phyloP scores from a whole-genome alignment of 2,888 invertebrate species.

The Esperia sulphurella region DNA sequence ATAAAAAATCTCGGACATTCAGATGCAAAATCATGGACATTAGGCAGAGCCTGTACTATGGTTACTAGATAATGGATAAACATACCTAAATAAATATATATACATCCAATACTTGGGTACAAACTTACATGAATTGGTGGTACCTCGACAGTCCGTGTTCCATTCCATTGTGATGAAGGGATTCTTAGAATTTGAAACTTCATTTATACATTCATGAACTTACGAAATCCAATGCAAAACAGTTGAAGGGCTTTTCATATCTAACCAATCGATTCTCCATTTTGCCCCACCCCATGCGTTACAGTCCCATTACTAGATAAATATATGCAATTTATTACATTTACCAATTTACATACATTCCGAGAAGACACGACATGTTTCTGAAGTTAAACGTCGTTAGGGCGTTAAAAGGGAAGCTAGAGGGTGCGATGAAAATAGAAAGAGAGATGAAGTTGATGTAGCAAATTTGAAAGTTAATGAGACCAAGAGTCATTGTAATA shows the following conservation, averaged over 20 bases:
- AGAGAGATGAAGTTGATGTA: background rate
- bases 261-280: conserved; percentile 35
- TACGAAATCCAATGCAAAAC: conserved; percentile 23
- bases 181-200: background rate
- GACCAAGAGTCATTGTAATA: too few species aligned
- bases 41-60: too few species aligned
- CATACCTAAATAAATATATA: too few species aligned
- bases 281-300: conserved; percentile 52
- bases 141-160: too few species aligned
- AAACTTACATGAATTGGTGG: too few species aligned
- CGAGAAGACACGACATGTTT: conserved; percentile 57
- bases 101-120: too few species aligned
- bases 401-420: conserved; percentile 36
- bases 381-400: conserved; percentile 58
- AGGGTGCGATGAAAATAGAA: conserved; percentile 15
- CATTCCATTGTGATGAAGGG: too few species aligned
- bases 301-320: conserved; percentile 68
- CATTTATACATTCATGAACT: background rate
- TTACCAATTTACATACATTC: conserved; percentile 77
- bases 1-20: too few species aligned
- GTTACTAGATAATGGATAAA: too few species aligned
- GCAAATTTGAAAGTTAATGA: background rate
- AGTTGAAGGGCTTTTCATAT: conserved; percentile 10
- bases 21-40: too few species aligned
- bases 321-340: conserved; percentile 77